phyloP scores from a whole-genome alignment of 2,888 invertebrate species.

The Sepioteuthis lessoniana region DNA sequence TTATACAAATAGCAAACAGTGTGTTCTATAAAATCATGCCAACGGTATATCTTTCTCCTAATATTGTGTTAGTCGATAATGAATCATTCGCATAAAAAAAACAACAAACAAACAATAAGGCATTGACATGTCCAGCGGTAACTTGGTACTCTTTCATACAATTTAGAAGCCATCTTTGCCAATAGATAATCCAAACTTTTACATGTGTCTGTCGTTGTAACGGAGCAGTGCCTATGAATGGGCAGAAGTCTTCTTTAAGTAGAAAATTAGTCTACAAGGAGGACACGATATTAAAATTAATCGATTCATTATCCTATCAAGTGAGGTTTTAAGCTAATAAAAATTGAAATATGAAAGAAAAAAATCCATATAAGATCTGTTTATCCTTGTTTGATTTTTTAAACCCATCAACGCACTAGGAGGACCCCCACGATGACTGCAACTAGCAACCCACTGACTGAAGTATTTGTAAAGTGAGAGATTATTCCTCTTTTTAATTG shows the following conservation, averaged over 20 bases:
- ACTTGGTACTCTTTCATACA: not conserved
- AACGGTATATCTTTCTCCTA: not conserved
- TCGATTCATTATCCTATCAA: not conserved
- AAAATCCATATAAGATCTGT: not conserved
- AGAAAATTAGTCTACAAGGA: not conserved
- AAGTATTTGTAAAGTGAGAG: not conserved
- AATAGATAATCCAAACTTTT: not conserved
- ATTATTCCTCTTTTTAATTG: not conserved
- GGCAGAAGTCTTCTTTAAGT: not conserved
- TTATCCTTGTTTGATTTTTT: not conserved
- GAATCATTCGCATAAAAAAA: not conserved
- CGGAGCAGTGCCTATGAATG: not conserved
- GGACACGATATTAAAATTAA: not conserved
- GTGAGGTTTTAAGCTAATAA: not conserved
- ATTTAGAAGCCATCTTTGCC: not conserved
- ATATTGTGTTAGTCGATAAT: not conserved
- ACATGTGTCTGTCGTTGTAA: not conserved
- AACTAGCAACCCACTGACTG: conserved; percentile 1
- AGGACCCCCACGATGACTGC: conserved; percentile 8
- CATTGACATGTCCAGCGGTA: not conserved
- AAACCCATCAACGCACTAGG: conserved; percentile 23
- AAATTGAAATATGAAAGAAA: not conserved
- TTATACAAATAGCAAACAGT: not conserved
- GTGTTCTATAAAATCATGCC: not conserved
- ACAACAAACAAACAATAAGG: not conserved